phyloP scores from a whole-genome alignment of 2,113 vertebrate genomes.

The Edolisoma coerulescens region DNA sequence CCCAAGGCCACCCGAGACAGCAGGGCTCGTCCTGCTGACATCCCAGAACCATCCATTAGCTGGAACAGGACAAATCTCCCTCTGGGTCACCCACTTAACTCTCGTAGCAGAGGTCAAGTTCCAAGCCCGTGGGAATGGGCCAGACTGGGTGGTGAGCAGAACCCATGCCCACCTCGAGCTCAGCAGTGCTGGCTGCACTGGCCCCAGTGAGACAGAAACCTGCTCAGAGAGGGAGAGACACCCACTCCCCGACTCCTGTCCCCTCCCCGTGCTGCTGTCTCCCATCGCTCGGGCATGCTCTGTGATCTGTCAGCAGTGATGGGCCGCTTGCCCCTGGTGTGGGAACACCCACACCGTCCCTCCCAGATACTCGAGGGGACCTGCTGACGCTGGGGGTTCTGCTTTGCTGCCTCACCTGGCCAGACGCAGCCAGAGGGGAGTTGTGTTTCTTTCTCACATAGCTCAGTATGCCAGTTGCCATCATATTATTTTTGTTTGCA shows the following conservation, averaged over 20 bases:
- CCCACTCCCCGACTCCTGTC: too few relatives aligned
- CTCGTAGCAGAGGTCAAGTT: neutral
- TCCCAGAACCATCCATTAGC: neutral
- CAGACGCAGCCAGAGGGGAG: neutral
- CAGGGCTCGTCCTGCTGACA: neutral
- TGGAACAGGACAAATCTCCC: neutral
- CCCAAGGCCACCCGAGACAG: neutral
- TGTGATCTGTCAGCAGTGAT: neutral
- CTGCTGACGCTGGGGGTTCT: neutral
- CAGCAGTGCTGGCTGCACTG: neutral
- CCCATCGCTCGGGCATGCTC: fast-evolving
- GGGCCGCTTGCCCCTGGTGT: fast-evolving
- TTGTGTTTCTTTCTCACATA: neutral
- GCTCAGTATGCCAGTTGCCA: neutral
- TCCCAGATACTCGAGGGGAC: fast-evolving
- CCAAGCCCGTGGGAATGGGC: fast-evolving
- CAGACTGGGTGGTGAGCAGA: fast-evolving
- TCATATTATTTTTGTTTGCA: neutral
- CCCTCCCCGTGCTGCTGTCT: neutral
- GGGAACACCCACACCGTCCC: neutral
- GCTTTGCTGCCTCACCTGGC: neutral
- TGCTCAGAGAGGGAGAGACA: neutral
- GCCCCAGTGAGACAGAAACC: neutral
- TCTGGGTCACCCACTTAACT: neutral
- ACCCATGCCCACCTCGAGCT: fast-evolving